These are phyloP conservation scores for Drosophila erecta DNA, from an alignment of 1,140 invertebrate species.

Conservation along the genomic window DNA sequence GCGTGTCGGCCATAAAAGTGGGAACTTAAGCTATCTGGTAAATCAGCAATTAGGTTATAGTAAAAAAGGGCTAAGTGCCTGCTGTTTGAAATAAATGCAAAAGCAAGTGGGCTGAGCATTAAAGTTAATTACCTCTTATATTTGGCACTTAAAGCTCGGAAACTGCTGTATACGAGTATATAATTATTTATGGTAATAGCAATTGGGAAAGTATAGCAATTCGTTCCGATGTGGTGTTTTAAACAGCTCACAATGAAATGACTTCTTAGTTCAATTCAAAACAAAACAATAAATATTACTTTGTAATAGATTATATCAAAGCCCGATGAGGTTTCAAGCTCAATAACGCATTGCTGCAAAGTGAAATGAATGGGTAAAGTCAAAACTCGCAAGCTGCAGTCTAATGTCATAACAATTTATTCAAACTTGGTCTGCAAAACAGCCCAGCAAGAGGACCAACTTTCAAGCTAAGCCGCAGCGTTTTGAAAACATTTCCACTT, in stretches of 20 bases:
- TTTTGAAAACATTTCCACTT: neutral
- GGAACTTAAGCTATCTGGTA: neutral
- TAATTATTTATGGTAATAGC: too few relatives aligned
- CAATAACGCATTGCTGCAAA: too few relatives aligned
- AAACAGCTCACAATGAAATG: too few relatives aligned
- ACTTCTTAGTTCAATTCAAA: too few relatives aligned
- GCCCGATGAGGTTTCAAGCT: too few relatives aligned
- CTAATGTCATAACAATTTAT: slow-evolving; percentile 4
- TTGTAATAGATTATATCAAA: too few relatives aligned
- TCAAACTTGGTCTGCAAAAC: neutral
- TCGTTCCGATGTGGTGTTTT: too few relatives aligned
- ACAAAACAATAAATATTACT: too few relatives aligned
- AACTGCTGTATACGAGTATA: too few relatives aligned
- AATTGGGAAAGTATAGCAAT: too few relatives aligned
- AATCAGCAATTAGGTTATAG: neutral
- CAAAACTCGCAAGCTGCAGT: neutral
- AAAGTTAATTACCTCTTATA: too few relatives aligned
- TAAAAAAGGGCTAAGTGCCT: neutral
- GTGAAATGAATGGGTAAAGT: neutral
- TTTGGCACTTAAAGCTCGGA: too few relatives aligned
- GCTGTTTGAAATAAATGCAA: neutral
- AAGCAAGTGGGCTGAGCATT: neutral
- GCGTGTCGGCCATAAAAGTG: slow-evolving; percentile 10
- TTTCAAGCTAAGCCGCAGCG: neutral
- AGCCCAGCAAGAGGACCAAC: neutral